Conservation (phyloP, 2,888 invertebrate species). For the Nysson spinosus region DNA sequence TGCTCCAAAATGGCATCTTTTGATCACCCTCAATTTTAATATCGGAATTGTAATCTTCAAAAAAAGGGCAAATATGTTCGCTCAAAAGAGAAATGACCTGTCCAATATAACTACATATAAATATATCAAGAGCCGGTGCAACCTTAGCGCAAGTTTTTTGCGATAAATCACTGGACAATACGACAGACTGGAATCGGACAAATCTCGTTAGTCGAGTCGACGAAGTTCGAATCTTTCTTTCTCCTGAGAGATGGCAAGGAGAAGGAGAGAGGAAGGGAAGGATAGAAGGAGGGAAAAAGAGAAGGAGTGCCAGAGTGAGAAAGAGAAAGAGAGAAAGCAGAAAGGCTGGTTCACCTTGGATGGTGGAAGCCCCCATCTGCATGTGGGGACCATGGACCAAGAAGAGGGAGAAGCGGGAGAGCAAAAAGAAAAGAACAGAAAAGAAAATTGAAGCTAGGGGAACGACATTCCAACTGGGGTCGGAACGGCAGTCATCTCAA, state of each 20-base stretch:
- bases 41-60: too few relatives aligned
- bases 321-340: conserved; percentile 37
- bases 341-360: conserved; percentile 76
- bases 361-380: conserved; percentile 65
- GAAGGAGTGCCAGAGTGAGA: too few relatives aligned
- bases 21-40: too few relatives aligned
- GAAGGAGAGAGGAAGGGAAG: conserved; percentile 17
- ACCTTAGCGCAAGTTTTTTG: conserved; percentile 47
- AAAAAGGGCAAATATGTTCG: too few relatives aligned
- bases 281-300: too few relatives aligned
- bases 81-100: too few relatives aligned
- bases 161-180: conserved; percentile 53
- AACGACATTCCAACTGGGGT: conserved; percentile 61
- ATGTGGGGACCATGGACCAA: conserved; percentile 49
- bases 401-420: conserved; percentile 44
- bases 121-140: conserved; percentile 13
- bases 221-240: conserved; percentile 41
- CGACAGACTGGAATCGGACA: conserved; percentile 54
- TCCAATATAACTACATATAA: conserved; percentile 5
- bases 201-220: conserved; percentile 69
- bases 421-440: conserved; percentile 44
- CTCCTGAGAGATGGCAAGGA: too few relatives aligned
- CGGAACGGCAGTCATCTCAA: conserved; percentile 57
- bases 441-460: conserved; percentile 55
- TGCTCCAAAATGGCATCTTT: too few relatives aligned